Evolutionary conservation across 2,113 vertebrate genomes (phyloP).

Genomic region (Pantherophis guttatus): DNA sequence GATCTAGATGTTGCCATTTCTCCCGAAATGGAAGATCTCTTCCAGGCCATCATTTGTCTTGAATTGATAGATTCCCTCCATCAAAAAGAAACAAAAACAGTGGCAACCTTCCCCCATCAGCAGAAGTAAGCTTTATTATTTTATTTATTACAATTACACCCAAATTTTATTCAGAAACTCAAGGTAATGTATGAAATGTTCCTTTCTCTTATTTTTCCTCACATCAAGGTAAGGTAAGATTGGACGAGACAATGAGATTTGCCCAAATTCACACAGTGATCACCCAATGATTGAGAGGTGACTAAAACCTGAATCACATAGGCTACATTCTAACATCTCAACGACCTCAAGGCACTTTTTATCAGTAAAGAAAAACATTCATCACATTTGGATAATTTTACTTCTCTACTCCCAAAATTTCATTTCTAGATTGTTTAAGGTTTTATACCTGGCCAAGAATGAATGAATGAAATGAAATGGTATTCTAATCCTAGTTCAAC

Average conservation of each 20-base stretch:
- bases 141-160: not conserved
- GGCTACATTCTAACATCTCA: too few species aligned
- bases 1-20: not conserved
- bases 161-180: not conserved
- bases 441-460: not conserved
- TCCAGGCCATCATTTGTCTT: not conserved
- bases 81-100: not conserved
- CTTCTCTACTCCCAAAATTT: not conserved
- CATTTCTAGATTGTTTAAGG: not conserved
- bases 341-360: too few species aligned
- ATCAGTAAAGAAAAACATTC: too few species aligned
- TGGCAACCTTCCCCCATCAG: not conserved
- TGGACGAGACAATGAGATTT: too few species aligned
- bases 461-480: not conserved
- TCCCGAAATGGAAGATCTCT: not conserved
- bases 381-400: too few species aligned
- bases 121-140: not conserved
- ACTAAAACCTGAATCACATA: too few species aligned
- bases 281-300: too few species aligned
- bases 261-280: too few species aligned
- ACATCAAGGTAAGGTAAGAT: too few species aligned
- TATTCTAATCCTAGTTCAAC: not conserved
- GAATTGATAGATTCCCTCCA: not conserved
- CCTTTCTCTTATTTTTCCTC: too few species aligned
- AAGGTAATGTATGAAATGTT: not conserved